Base-by-base conservation (phyloP, 2,113 vertebrate genomes). In the Atractosteus spatula region DNA sequence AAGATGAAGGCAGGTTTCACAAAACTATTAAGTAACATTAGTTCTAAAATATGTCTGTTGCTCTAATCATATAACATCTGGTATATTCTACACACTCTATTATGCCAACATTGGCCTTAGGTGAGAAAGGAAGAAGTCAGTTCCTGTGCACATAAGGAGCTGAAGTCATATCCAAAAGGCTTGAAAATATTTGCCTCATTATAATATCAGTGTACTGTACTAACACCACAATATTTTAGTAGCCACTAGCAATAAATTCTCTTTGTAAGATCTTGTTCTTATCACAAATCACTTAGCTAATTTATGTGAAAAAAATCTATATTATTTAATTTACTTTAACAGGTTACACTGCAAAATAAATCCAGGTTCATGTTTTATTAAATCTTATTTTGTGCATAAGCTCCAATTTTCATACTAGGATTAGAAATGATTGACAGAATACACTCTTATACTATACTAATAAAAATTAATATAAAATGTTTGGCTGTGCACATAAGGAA, bases 21-120 rank as follows among this genome's bases (percentile, higher is more conserved):
- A 29, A 29, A 29, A 29, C 29, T 29, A 29, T 29, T 29, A 2
- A 29, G 29, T 29, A 29, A 29, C 47, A 51, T 51, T 51, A 7
- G 47, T 51, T 51, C 47, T 51, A 29, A 29, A 16, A n/a, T 17
- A 41, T 29, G 8, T 29, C n/a, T 2, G 17, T n/a, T 57, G 13
- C 62, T 78, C 41, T 64, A 55, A 56, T 29, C 29, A 29, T 70
- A 43, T 55, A 80, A 66, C 79, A 77, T 79, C 83, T 79, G 67
- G 75, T 73, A 73, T 64, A 29, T 66, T 77, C 47, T 4, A 55
- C 56, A 67, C 47, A 63, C 41, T 64, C 45, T 1, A 77, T 76
- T 68, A 66, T 68, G 73, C 69, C 42, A 2, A 73, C 51, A 62
- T 55, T 57, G 56, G 10, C 8, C 41, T 62, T 16, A 13, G 66